Evolutionary conservation across 2,113 vertebrate species (phyloP).

Genomic region (Poeciliopsis occidentalis): DNA sequence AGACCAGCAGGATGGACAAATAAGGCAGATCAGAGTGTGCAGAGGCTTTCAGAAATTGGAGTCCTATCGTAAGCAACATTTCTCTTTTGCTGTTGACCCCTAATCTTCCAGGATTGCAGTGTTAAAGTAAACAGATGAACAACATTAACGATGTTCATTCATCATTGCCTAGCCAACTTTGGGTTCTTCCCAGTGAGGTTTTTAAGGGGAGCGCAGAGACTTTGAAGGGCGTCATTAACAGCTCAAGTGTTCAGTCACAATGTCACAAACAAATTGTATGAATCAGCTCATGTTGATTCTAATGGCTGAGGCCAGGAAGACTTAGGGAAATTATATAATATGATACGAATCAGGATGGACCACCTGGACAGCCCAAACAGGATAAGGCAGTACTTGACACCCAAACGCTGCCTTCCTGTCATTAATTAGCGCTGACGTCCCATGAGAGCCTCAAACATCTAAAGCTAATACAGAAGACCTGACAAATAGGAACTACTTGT

Average conservation of each 20-base stretch:
- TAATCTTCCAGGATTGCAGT: too few relatives aligned
- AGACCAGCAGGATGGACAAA: slow-evolving; percentile 17
- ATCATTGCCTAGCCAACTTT: too few relatives aligned
- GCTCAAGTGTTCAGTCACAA: slow-evolving; percentile 24
- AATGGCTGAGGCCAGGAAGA: neutral
- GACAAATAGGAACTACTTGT: slow-evolving; percentile 62
- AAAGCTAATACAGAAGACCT: slow-evolving; percentile 10
- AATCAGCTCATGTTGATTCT: slow-evolving; percentile 8
- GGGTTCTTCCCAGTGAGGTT: slow-evolving; percentile 62
- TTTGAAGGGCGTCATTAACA: slow-evolving; percentile 66
- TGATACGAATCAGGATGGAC: slow-evolving; percentile 39
- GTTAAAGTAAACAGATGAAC: too few relatives aligned
- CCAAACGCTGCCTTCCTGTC: slow-evolving; percentile 70
- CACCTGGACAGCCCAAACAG: slow-evolving; percentile 76
- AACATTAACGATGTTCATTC: too few relatives aligned
- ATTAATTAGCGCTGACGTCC: slow-evolving; percentile 56
- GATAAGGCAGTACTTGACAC: slow-evolving; percentile 63
- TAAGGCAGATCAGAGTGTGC: slow-evolving; percentile 3
- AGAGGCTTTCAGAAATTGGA: slow-evolving; percentile 51
- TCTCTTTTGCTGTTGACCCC: too few relatives aligned
- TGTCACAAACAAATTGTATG: slow-evolving; percentile 4
- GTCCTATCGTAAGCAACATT: too few relatives aligned
- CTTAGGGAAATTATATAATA: slow-evolving; percentile 48
- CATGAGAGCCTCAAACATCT: slow-evolving; percentile 42
- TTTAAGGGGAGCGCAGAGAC: slow-evolving; percentile 51